Conservation (phyloP, 1,140 invertebrate genomes). For the Hycleus phaleratus region DNA sequence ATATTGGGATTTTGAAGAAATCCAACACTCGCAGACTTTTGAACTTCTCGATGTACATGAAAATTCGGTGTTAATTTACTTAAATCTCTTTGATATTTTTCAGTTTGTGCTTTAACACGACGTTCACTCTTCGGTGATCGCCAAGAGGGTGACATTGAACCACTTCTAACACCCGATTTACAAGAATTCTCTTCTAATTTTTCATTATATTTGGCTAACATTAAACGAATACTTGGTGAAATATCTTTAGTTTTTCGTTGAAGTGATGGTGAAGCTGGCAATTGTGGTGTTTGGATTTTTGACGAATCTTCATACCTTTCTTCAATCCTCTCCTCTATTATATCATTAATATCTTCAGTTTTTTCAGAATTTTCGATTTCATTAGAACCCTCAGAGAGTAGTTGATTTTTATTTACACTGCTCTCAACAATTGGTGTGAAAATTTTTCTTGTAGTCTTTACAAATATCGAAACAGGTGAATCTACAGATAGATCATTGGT, state of each 20-base stretch:
- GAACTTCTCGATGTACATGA: slow-evolving; percentile 39
- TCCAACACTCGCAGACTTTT: slow-evolving; percentile 50
- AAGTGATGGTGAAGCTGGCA: slow-evolving; percentile 49
- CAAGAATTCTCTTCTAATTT: slow-evolving; percentile 33
- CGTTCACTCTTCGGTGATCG: slow-evolving; percentile 51
- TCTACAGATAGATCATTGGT: slow-evolving; percentile 20
- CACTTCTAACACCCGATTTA: slow-evolving; percentile 46
- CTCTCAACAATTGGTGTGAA: slow-evolving; percentile 57
- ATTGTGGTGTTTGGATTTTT: slow-evolving; percentile 39
- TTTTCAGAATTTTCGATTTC: not conserved
- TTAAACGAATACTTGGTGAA: slow-evolving; percentile 55
- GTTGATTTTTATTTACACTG: not conserved
- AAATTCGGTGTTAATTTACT: slow-evolving; percentile 24
- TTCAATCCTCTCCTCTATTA: not conserved
- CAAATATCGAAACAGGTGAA: slow-evolving; percentile 50
- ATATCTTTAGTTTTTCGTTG: slow-evolving; percentile 50
- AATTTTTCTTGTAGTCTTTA: slow-evolving; percentile 68
- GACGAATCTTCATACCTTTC: not conserved
- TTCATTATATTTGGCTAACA: slow-evolving; percentile 58
- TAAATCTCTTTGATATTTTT: slow-evolving; percentile 49
- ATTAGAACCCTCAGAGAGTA: not conserved
- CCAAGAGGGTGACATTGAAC: slow-evolving; percentile 52
- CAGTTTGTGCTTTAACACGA: slow-evolving; percentile 47
- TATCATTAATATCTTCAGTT: slow-evolving; percentile 1
- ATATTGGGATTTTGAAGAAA: slow-evolving; percentile 14